phyloP scores from a whole-genome alignment of 2,797 vertebrate genomes.

The Trachurus trachurus region DNA sequence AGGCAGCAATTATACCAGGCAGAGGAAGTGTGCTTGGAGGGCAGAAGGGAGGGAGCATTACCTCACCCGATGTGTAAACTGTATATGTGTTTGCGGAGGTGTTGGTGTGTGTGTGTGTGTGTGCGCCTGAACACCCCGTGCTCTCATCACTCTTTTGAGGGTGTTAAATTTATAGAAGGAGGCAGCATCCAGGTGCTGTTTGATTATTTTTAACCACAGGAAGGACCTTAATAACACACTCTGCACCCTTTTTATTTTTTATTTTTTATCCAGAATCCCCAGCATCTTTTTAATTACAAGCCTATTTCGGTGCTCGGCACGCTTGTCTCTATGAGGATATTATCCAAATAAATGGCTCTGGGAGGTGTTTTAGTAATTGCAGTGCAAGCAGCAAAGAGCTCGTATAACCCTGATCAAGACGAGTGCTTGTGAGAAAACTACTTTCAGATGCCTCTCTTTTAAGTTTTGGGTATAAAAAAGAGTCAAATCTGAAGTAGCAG shows the following conservation, averaged over 20 bases:
- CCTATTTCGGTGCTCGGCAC: slow-evolving; percentile 62
- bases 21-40: slow-evolving; percentile 76
- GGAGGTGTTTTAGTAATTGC: slow-evolving; percentile 60
- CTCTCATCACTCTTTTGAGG: slow-evolving; percentile 16
- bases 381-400: slow-evolving; percentile 40
- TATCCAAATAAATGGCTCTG: slow-evolving; percentile 68
- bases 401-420: slow-evolving; percentile 42
- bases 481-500: slow-evolving; percentile 16
- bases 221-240: slow-evolving; percentile 68
- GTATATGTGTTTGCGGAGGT: slow-evolving; percentile 52
- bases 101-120: background rate
- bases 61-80: slow-evolving; percentile 65
- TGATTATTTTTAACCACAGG: slow-evolving; percentile 56
- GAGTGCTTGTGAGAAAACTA: slow-evolving; percentile 43
- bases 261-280: slow-evolving; percentile 47
- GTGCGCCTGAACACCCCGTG: slow-evolving; percentile 8
- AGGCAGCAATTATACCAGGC: slow-evolving; percentile 79
- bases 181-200: slow-evolving; percentile 57
- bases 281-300: slow-evolving; percentile 81
- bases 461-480: slow-evolving; percentile 31
- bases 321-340: slow-evolving; percentile 61
- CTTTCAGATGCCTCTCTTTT: slow-evolving; percentile 46
- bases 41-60: slow-evolving; percentile 62
- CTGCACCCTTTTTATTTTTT: slow-evolving; percentile 29
- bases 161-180: slow-evolving; percentile 19